Conservation (phyloP, 2,888 invertebrate genomes). For the Tetragnatha montana region DNA sequence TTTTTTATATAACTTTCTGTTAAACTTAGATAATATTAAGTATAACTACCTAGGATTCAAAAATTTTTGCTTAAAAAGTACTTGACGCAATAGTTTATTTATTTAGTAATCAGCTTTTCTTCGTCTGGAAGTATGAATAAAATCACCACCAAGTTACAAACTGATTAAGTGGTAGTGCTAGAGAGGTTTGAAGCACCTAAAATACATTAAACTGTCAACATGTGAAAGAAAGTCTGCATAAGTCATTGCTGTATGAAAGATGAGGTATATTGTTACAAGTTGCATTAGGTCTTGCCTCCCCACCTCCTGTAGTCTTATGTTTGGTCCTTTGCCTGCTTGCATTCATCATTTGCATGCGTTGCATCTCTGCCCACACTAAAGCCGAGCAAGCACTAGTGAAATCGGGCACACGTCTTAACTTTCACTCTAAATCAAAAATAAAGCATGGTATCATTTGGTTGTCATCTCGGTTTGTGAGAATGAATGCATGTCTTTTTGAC, state of each 20-base stretch:
- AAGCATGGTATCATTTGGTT: constrained; percentile 61
- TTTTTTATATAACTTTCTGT: background rate
- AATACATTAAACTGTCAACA: constrained; percentile 26
- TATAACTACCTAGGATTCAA: too few species aligned
- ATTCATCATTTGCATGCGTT: constrained; percentile 58
- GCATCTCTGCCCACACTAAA: constrained; percentile 71
- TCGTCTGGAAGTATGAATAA: too few species aligned
- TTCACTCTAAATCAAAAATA: constrained; percentile 44
- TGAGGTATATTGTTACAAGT: constrained; percentile 55
- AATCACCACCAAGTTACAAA: too few species aligned
- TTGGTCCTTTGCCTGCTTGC: constrained; percentile 68
- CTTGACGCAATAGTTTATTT: too few species aligned
- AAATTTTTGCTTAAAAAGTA: too few species aligned
- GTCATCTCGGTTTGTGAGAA: constrained; percentile 68
- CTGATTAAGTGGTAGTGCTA: constrained; percentile 2
- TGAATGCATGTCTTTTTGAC: constrained; percentile 68
- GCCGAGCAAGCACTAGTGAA: constrained; percentile 70
- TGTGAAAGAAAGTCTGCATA: constrained; percentile 52
- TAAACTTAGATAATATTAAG: too few species aligned
- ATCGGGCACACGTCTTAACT: constrained; percentile 61
- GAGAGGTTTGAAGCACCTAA: constrained; percentile 50
- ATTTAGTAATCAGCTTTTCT: too few species aligned
- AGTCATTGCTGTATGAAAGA: constrained; percentile 55
- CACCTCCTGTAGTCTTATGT: constrained; percentile 55
- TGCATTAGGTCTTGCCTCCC: constrained; percentile 70